Percentiles rank a stretch among this genome's conserved stretches.
Evolutionary conservation across 2,888 invertebrate genomes (phyloP).

Genomic region (Pseudeuparius sepicola): DNA sequence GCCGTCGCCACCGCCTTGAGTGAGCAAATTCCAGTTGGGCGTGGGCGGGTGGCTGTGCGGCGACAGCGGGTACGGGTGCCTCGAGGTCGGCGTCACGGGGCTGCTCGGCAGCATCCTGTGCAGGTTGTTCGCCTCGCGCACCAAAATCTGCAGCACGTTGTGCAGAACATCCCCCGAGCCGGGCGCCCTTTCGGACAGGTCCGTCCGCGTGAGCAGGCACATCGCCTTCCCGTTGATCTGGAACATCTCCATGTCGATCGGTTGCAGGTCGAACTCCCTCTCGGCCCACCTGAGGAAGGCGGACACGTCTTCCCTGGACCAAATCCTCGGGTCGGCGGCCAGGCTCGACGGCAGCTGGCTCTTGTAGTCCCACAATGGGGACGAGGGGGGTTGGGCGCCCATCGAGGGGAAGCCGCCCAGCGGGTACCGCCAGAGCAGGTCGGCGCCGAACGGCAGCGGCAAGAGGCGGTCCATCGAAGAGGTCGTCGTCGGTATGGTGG

Average conservation of each 20-base stretch:
- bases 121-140: conserved; percentile 68
- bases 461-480: conserved; percentile 61
- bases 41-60: conserved; percentile 71
- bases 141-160: conserved; percentile 82
- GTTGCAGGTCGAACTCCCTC: conserved; percentile 82
- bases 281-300: conserved; percentile 81
- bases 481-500: conserved; percentile 37
- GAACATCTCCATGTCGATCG: conserved; percentile 87
- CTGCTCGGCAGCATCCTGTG: conserved; percentile 71
- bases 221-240: conserved; percentile 97
- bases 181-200: conserved; percentile 84
- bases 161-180: conserved; percentile 90
- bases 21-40: conserved; percentile 55
- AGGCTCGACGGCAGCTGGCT: conserved; percentile 75
- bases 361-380: conserved; percentile 73
- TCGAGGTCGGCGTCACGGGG: conserved; percentile 74
- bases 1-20: conserved; percentile 34
- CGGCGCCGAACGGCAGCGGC: conserved; percentile 71
- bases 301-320: conserved; percentile 83
- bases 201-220: conserved; percentile 76
- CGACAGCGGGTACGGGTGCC: conserved; percentile 61
- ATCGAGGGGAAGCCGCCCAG: conserved; percentile 63
- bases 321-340: conserved; percentile 80
- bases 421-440: conserved; percentile 82
- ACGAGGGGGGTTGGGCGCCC: conserved; percentile 52